These are phyloP conservation scores for Psylliodes chrysocephalus DNA, from an alignment of 2,888 invertebrate species.

Conservation along the genomic window DNA sequence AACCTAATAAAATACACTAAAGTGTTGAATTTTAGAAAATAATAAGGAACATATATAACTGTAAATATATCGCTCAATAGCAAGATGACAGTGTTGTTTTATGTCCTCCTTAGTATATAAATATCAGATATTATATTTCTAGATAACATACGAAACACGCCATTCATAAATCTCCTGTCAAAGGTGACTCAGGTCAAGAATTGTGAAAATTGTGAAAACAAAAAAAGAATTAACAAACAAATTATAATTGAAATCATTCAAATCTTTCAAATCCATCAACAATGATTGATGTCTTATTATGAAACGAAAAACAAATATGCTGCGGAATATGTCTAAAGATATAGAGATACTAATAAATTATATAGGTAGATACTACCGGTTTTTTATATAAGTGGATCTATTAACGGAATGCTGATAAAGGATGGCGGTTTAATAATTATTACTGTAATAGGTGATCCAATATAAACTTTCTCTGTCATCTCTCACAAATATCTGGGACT, in stretches of 20 bases:
- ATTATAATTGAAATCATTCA: constrained; percentile 11
- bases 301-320: constrained; percentile 19
- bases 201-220: constrained; percentile 7
- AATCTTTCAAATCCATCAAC: background rate
- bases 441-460: background rate
- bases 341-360: background rate
- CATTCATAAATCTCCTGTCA: background rate
- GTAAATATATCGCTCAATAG: no score
- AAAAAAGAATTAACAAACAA: constrained; percentile 1
- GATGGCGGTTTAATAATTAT: background rate
- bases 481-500: no score
- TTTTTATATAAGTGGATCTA: constrained; percentile 17
- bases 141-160: background rate
- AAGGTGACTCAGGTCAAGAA: background rate
- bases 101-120: no score
- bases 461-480: constrained; percentile 9
- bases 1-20: no score
- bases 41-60: no score
- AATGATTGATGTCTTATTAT: constrained; percentile 21
- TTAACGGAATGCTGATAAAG: constrained; percentile 5
- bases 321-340: background rate
- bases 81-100: no score
- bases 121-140: background rate
- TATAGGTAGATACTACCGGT: constrained; percentile 15
- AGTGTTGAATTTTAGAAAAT: no score